Evolutionary conservation across 2,888 invertebrate genomes (phyloP), one percentile per base, ranked within the genome.

Genomic region (Coleophora deauratella): DNA sequence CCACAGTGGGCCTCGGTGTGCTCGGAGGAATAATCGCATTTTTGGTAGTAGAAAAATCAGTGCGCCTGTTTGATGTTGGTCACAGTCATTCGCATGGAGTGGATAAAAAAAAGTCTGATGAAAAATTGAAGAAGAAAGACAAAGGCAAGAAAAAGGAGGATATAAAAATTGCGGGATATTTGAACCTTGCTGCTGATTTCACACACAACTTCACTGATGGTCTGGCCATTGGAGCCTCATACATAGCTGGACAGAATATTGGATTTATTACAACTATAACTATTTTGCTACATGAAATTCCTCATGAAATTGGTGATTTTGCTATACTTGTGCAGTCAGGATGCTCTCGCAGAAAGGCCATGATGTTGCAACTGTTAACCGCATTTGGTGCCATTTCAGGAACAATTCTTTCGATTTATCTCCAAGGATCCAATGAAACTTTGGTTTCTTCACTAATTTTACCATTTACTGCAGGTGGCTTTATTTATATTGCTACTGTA

Each of bases 151-250:
- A 87, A 48, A 82, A 87, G 47, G 61, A 81, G 42, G 80, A 82
- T 41, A 86, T 82, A 35, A 85, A 87, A 57, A 76, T 81, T 41
- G 68, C 82, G 43, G 98, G 98, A 2, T 99, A 98, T 72, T 87
- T 99, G 48, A 99, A 99, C 80, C 85, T 99, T 51, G 98, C 96
- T 39, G 99, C 99, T 30, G 99, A 99, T 76, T 98, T 98, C 73
- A 92, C 97, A 10, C 99, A 99, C 73, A 99, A 99, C 80, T 98
- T 99, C 66, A 99, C 99, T 9, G 99, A 99, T 88, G 99, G 99
- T 14, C 85, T 99, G 46, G 99, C 99, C 14, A 99, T 99, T 68
- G 99, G 99, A 38, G 99, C 99, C 1, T 98, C 98, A 1, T 99
- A 93, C 72, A 89, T 98, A 60, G 97, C 96, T 44, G 98, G 98